Conservation (phyloP, 2,888 invertebrate genomes). For the Gymnocheta viridis region DNA sequence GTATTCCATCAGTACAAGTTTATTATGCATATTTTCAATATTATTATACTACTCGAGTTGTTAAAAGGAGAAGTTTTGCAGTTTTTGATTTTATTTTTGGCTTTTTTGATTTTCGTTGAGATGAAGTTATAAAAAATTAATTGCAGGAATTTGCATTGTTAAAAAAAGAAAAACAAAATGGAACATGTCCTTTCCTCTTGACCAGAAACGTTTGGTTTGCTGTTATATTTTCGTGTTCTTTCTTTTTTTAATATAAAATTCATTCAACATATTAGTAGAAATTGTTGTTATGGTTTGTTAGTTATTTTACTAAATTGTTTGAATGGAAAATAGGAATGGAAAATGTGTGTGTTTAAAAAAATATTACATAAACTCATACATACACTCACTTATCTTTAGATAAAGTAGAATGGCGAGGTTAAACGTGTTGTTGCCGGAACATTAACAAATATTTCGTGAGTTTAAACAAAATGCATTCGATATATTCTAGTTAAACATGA, state of each 20-base stretch:
- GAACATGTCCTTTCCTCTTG: constrained; percentile 11
- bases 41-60: constrained; percentile 26
- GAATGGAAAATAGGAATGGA: background rate
- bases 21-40: constrained; percentile 56
- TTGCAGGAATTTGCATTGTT: constrained; percentile 38
- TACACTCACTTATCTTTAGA: background rate
- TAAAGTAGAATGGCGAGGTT: constrained; percentile 50
- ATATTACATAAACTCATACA: background rate
- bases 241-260: background rate
- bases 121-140: constrained; percentile 29
- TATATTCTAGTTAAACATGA: constrained; percentile 47
- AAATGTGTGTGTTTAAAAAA: background rate
- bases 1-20: constrained; percentile 31
- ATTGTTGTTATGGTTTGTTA: constrained; percentile 19
- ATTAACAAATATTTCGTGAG: constrained; percentile 71
- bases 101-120: constrained; percentile 48
- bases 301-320: constrained; percentile 29
- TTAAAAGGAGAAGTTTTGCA: constrained; percentile 9
- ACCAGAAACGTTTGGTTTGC: too few species aligned
- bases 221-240: background rate
- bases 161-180: background rate
- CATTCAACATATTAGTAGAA: constrained; percentile 5
- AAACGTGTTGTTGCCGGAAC: constrained; percentile 65
- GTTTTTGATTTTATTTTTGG: constrained; percentile 34
- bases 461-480: constrained; percentile 59